Evolutionary conservation across 2,797 vertebrate genomes (phyloP), one percentile per base, ranked within the genome.

Genomic region (Lagodon rhomboides): DNA sequence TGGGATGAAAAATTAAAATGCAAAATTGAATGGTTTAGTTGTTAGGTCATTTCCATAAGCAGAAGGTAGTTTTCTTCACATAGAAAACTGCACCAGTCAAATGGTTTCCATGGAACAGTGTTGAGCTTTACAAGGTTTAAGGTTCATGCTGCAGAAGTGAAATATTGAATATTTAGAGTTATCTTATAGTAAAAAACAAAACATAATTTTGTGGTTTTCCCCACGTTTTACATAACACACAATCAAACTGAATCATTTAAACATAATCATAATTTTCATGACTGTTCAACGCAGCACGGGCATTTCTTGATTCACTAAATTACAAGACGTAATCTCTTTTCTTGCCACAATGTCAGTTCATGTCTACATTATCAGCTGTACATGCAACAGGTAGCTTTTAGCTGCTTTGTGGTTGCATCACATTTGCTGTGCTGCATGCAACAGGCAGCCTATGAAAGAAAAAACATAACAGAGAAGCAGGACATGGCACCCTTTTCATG

Each of bases 381-480:
- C 20, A 50, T 51, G 38, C 67, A 68, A 77, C 77, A 73, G 47
- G 74, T 64, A 71, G 61, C 12, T 25, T 63, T 20, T 5, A 7
- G 12, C 22, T 41, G 50, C 43, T 55, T 55, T 5, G 12, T 49
- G 47, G 12, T 0, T 34, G 11, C 5, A 41, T 43, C 2, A 43
- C 5, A 53, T 49, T 22, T 55, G 4, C 3, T 16, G 25, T 44
- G 17, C 16, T 53, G 15, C 25, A 43, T 43, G 60, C n/a, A 68
- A 67, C 61, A 58, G 11, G 38, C 5, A 53, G 15, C 23, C 51
- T 41, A 22, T 22, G 41, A 13, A 12, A 13, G 6, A 43, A 44
- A 51, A 12, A 16, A 22, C 1, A 63, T 0, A 4, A 53, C 2
- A 23, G 1, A 46, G 20, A 54, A 50, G 0, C 12, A 44, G 16